Evolutionary conservation across 2,797 vertebrate genomes (phyloP), one percentile per base, ranked within the genome.

Genomic region (Rhinella marina): DNA sequence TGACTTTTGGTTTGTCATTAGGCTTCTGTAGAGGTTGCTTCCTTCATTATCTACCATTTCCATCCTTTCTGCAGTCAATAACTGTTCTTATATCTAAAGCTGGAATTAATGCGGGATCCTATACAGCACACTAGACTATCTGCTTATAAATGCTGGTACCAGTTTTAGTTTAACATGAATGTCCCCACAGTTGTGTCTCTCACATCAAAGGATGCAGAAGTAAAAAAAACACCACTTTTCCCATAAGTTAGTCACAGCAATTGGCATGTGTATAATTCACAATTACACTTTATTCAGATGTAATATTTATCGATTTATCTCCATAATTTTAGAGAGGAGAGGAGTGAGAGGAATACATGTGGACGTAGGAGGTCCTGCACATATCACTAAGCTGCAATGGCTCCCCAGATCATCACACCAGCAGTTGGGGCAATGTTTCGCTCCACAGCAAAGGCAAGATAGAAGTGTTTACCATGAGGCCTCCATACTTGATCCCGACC

Each of bases 231-330:
- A 70, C 76, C 16, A 56, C 52, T 72, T 32, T 81, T 80, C 85
- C 76, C 25, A 86, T 64, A 86, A 86, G 27, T 50, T 76, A 72
- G 70, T 81, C 81, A 68, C 61, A 59, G 54, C 27, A 59, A 23
- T 48, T 75, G 29, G 23, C 32, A 1, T 73, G 32, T 59, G 23
- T 75, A 50, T 85, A 76, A 52, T 61, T 75, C 72, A 85, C 25
- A 16, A 50, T 27, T 11, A 8, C 76, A 16, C 48, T n/a, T 23
- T 52, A 52, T 77, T 54, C 50, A 14, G 50, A 77, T 77, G 9
- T 75, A 75, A 50, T 75, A 50, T 75, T 75, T 50, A 50, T 12
- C 70, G 13, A n/a, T 52, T 3, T 25, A 54, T 77, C n/a, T 16
- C n/a, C 23, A 19, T 32, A 72, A 1, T 19, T 32, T 29, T 72